Conservation (phyloP, 2,113 vertebrate species). For the Apistogramma diplotaenia region DNA sequence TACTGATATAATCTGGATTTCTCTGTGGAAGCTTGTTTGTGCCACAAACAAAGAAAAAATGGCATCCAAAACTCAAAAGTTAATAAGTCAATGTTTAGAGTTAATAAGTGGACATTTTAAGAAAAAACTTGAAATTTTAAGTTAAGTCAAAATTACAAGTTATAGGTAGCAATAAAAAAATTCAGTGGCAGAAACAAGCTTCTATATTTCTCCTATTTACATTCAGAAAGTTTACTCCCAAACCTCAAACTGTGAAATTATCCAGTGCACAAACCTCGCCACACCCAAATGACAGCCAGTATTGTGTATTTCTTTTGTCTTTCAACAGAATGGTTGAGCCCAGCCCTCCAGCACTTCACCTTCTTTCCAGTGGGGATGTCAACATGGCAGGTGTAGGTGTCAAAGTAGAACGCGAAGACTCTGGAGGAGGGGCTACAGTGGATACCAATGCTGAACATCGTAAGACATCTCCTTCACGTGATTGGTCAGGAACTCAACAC, state of each 20-base stretch:
- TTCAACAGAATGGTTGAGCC: conserved; percentile 89
- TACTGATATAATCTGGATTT: not conserved
- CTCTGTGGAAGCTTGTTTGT: not conserved
- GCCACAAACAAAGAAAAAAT: too few relatives aligned
- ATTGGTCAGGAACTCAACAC: conserved; percentile 66
- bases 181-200: too few relatives aligned
- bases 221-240: not conserved
- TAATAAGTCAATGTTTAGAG: too few relatives aligned
- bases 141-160: too few relatives aligned
- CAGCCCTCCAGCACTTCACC: conserved; percentile 81
- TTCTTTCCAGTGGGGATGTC: conserved; percentile 79
- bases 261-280: not conserved
- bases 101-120: too few relatives aligned
- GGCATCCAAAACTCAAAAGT: too few relatives aligned
- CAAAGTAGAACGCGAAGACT: conserved; percentile 86
- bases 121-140: too few relatives aligned
- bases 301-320: conserved; percentile 12
- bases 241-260: not conserved
- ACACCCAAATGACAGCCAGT: not conserved
- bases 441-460: conserved; percentile 4
- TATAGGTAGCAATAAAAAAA: too few relatives aligned
- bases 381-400: conserved; percentile 86
- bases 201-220: not conserved
- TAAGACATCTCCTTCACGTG: conserved; percentile 58
- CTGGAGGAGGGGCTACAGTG: conserved; percentile 21